Base-by-base conservation (phyloP, 2,797 vertebrate genomes). In the Phrynocephalus guinanensis region DNA sequence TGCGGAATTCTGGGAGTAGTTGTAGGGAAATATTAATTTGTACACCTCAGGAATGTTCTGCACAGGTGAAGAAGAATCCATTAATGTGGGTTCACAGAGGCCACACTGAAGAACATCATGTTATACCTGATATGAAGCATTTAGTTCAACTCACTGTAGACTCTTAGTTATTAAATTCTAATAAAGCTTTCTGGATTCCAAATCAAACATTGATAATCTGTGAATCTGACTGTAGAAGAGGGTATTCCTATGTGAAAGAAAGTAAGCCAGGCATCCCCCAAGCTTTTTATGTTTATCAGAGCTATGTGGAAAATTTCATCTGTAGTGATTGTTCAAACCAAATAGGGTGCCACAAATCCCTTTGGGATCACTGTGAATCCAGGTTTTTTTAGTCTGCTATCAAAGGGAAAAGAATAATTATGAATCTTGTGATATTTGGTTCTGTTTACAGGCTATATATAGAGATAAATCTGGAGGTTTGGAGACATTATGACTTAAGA, bases 121-220 rank as follows among this genome's bases (percentile, higher is more conserved):
- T 84, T 66, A 44, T 44, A 44, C 75, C 20, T 10, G 18, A 63
- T 38, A 84, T 28, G 13, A 73, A 60, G 10, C 6, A 7, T 60
- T 73, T 10, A 30, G 56, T 73, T 22, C 78, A 3, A n/a, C 22
- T 33, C 83, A 84, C 48, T 71, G 15, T 48, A 24, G 44, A 68
- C 67, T 82, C 44, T 83, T 70, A 66, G 18, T 75, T 24, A 6
- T 84, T 38, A 84, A 84, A 63, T 85, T 85, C 33, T 68, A 68
- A 48, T 67, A 82, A 68, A 75, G 52, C 3, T 85, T 85, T 78
- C 44, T 68, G 44, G 38, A 3, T 67, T 84, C 83, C 56, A 84
- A 24, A 50, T 20, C n/a, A 28, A 24, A 68, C 50, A 10, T 81
- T 30, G 60, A 63, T 66, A 68, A 18, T 67, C 38, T 26, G 48